A percentile compares a stretch with the other conserved stretches of the same genome.
phyloP scores from a whole-genome alignment of 2,888 invertebrate genomes.

The Exephanes ischioxanthus region DNA sequence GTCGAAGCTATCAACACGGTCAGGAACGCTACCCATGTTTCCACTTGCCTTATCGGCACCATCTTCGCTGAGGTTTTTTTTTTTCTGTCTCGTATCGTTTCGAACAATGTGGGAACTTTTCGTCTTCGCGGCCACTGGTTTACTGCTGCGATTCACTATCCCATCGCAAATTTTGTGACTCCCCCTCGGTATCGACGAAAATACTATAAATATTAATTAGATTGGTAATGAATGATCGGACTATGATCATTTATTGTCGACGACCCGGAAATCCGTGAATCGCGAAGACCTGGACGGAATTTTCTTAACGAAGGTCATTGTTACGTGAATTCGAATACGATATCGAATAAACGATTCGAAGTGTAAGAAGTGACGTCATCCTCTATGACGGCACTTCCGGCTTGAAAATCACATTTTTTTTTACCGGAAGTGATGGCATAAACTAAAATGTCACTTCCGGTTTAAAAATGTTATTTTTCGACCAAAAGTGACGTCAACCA shows the following conservation, averaged over 20 bases:
- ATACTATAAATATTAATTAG: slow-evolving; percentile 29
- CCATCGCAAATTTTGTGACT: neutral
- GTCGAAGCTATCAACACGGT: slow-evolving; percentile 17
- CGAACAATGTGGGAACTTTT: slow-evolving; percentile 9
- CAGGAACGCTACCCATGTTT: neutral
- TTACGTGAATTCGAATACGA: slow-evolving; percentile 5
- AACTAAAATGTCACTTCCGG: no score
- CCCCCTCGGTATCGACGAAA: neutral
- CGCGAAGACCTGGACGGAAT: neutral
- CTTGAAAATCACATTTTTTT: no score
- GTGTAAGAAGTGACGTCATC: no score
- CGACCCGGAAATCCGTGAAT: neutral
- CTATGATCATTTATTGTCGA: slow-evolving; percentile 10
- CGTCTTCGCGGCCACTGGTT: neutral
- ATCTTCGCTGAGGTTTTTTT: neutral
- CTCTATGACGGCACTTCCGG: no score
- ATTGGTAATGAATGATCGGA: slow-evolving; percentile 16
- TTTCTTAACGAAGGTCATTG: neutral
- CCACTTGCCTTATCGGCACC: neutral
- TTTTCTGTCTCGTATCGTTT: neutral
- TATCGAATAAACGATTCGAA: neutral
- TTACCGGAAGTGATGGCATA: no score
- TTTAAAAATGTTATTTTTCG: no score
- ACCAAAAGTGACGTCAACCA: no score
- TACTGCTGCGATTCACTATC: neutral